Evolutionary conservation across 2,797 vertebrate genomes (phyloP), one percentile per base, ranked within the genome.

Genomic region (Enteromius unitaeniatus): DNA sequence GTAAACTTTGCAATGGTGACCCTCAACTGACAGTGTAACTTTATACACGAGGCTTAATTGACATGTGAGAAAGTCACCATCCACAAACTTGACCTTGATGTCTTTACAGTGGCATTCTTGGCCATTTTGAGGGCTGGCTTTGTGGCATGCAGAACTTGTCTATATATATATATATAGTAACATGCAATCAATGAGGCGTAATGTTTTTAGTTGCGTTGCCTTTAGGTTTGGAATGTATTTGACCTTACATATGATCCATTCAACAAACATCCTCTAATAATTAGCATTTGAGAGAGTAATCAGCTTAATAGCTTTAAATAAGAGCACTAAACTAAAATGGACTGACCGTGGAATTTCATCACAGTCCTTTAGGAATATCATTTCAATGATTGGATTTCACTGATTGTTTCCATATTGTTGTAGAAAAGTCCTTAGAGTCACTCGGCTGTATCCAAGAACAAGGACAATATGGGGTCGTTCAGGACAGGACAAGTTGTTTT

Each of bases 351-450:
- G 64, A 69, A 78, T 80, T 69, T 81, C 58, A 65, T 51, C 75
- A 7, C 14, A 14, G 23, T 51, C n/a, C 81, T 78, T 42, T 79
- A 19, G 49, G 17, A 81, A 85, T 21, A 65, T 23, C 17, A 31
- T 67, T 65, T 40, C 1, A 82, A 31, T 76, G 81, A 75, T 67
- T 82, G 69, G 49, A 67, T 72, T 84, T 81, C 77, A 81, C 42
- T 60, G 19, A 62, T 79, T 75, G 14, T 81, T 49, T 73, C 49
- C 19, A 67, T 70, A 26, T 53, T 80, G 68, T 79, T 86, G 28
- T 53, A 79, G 21, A 37, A 17, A 69, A 74, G 45, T 34, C 60
- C 42, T 72, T 26, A 21, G 51, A 79, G 55, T 51, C 79, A 75
- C 51, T 82, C 19, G 6, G 47, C 47, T 28, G 67, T 82, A 37